A percentile compares a stretch with the other conserved stretches of the same genome.
Evolutionary conservation across 2,113 vertebrate species (phyloP).

Genomic region (Perognathus longimembris): DNA sequence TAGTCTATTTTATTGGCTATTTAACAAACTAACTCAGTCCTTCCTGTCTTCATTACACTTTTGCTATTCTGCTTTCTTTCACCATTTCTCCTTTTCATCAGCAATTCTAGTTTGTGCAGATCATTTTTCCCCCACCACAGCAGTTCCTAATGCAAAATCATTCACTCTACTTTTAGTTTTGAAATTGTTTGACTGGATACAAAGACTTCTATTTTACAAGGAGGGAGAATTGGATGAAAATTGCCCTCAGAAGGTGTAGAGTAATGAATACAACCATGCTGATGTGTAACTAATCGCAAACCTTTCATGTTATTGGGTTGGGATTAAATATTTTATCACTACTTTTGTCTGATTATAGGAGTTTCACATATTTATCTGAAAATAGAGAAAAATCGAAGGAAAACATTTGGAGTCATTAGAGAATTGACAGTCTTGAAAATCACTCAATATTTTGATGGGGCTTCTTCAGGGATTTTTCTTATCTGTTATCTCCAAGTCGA

Average conservation of each 20-base stretch:
- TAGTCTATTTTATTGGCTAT: neutral
- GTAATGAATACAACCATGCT: slow-evolving; percentile 42
- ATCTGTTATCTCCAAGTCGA: slow-evolving; percentile 53
- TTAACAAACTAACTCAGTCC: neutral
- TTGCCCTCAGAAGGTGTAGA: neutral
- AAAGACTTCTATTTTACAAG: slow-evolving; percentile 38
- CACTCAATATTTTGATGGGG: slow-evolving; percentile 24
- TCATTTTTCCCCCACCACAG: neutral
- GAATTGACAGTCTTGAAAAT: slow-evolving; percentile 39
- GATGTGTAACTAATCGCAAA: slow-evolving; percentile 41
- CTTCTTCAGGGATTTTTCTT: slow-evolving; percentile 18
- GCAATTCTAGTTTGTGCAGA: neutral
- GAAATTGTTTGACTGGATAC: slow-evolving; percentile 25
- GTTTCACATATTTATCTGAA: neutral
- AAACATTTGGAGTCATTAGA: slow-evolving; percentile 4
- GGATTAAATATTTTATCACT: slow-evolving; percentile 26
- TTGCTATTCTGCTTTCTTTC: neutral
- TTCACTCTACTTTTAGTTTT: neutral
- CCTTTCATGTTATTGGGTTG: neutral
- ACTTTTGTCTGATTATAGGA: neutral
- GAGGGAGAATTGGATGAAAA: slow-evolving; percentile 24
- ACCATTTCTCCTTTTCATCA: neutral
- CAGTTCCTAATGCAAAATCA: neutral
- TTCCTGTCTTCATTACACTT: neutral
- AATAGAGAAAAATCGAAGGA: slow-evolving; percentile 29